These are phyloP conservation scores for Mellilla xanthometata DNA, from an alignment of 2,888 invertebrate species.

Conservation along the genomic window DNA sequence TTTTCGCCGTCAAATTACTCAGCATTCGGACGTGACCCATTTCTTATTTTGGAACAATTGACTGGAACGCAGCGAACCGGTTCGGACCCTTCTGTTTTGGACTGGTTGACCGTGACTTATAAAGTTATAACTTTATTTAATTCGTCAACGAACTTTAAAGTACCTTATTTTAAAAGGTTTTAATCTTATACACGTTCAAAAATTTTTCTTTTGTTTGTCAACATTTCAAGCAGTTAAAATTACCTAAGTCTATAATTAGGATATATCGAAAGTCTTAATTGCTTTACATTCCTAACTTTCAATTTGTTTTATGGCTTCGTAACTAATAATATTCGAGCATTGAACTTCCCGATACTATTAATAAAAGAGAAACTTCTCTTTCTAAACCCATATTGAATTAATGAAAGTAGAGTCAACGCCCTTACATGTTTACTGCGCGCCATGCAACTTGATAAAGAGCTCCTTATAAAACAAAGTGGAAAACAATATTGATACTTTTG, in stretches of 20 bases:
- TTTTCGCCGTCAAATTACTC: too few species aligned
- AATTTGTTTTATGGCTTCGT: constrained; percentile 1
- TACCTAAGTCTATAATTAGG: too few species aligned
- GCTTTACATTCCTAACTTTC: neutral
- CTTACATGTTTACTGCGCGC: neutral
- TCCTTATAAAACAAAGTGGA: constrained; percentile 3
- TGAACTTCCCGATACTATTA: constrained; percentile 3
- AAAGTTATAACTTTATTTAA: too few species aligned
- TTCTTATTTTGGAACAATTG: constrained; percentile 1
- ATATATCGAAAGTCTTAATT: too few species aligned
- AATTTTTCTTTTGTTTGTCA: too few species aligned
- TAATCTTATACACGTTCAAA: too few species aligned
- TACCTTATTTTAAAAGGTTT: too few species aligned
- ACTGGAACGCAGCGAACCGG: constrained; percentile 2
- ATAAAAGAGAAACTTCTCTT: constrained; percentile 15
- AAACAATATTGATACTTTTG: neutral
- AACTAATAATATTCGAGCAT: neutral
- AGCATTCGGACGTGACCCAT: constrained; percentile 1
- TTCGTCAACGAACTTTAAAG: too few species aligned
- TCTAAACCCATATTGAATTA: constrained; percentile 17
- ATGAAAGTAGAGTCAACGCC: constrained; percentile 21
- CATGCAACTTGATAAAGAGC: constrained; percentile 15
- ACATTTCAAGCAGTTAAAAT: too few species aligned
- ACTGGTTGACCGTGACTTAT: too few species aligned
- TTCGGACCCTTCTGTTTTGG: too few species aligned